Evolutionary conservation across 1,140 invertebrate species (phyloP).

Genomic region (Aphelinus atriplicis): DNA sequence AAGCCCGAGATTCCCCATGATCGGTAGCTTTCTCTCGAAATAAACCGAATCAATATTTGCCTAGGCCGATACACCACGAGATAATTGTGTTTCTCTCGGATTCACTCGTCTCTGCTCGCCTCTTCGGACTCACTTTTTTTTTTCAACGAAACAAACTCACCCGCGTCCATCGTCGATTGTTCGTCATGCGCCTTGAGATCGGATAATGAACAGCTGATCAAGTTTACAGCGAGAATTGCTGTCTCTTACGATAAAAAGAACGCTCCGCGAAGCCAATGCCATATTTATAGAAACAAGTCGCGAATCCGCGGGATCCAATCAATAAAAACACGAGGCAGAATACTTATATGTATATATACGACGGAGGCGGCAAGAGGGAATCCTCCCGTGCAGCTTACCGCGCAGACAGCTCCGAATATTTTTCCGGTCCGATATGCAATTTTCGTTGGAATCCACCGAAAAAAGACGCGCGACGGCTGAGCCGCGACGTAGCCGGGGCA

Average conservation of each 20-base stretch:
- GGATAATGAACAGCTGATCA: no score
- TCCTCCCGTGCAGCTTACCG: not conserved
- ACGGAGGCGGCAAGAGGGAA: no score
- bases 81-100: constrained; percentile 5
- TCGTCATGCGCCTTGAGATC: no score
- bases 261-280: no score
- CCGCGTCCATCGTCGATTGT: no score
- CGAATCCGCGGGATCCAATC: not conserved
- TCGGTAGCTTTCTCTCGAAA: not conserved
- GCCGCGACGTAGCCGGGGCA: not conserved
- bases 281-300: no score
- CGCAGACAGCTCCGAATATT: constrained; percentile 15
- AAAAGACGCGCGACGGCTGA: not conserved
- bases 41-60: constrained; percentile 32
- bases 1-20: constrained; percentile 5
- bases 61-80: not conserved
- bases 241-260: no score
- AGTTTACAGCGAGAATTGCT: no score
- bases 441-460: constrained; percentile 20
- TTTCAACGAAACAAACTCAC: no score
- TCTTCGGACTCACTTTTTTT: no score
- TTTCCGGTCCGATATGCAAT: constrained; percentile 30
- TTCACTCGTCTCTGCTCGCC: no score
- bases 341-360: not conserved
- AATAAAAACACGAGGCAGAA: constrained; percentile 5